Evolutionary conservation across 2,113 vertebrate genomes (phyloP).

Genomic region (Glaucomys volans): DNA sequence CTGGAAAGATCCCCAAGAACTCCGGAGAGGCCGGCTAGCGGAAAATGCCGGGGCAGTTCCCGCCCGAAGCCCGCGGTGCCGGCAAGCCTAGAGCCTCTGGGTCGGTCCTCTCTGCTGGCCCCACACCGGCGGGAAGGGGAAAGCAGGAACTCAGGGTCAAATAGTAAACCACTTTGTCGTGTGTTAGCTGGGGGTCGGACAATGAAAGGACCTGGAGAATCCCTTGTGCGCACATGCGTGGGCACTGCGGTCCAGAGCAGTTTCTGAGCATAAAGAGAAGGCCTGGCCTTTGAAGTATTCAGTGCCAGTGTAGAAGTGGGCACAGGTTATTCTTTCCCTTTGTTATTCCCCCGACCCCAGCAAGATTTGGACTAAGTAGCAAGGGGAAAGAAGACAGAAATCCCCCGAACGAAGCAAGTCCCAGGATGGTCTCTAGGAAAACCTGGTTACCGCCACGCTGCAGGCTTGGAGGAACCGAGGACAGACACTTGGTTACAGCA

Average conservation of each 20-base stretch:
- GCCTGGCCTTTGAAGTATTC: neutral
- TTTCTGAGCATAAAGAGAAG: neutral
- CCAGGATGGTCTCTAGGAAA: neutral
- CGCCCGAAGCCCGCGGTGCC: fast-evolving
- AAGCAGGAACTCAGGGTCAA: neutral
- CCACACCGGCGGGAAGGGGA: fast-evolving
- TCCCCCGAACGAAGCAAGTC: neutral
- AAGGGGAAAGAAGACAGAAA: neutral
- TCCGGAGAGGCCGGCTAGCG: fast-evolving
- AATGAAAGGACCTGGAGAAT: neutral
- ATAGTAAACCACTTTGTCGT: neutral
- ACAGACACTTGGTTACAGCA: neutral
- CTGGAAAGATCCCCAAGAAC: neutral
- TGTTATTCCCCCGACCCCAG: no score
- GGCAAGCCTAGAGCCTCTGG: fast-evolving
- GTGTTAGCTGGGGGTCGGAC: neutral
- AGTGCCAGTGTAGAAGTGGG: neutral
- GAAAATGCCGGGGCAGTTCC: fast-evolving
- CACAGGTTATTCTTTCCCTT: neutral
- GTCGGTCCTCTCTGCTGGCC: neutral
- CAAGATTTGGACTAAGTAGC: neutral
- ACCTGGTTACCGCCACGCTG: neutral
- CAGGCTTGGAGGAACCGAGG: neutral
- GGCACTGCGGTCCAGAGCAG: neutral
- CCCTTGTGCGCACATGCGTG: neutral